phyloP scores from a whole-genome alignment of 2,113 vertebrate species.

The Macaca mulatta region DNA sequence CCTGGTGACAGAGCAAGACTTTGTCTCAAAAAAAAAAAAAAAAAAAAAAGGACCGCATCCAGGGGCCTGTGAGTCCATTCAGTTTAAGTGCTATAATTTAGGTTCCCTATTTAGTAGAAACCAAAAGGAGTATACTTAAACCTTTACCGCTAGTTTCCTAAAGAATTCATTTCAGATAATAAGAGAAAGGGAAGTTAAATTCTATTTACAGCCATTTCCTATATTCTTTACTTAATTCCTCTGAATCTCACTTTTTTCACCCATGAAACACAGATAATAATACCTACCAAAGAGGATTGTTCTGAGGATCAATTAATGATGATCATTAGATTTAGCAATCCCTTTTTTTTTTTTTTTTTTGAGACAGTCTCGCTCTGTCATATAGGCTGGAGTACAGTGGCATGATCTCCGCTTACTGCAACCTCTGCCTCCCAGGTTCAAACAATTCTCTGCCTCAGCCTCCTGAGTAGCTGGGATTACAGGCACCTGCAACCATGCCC shows the following conservation, averaged over 20 bases:
- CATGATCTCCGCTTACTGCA: too few species aligned
- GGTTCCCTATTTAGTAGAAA: conserved; percentile 16
- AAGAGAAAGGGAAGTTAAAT: not conserved
- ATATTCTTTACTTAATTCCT: conserved; percentile 32
- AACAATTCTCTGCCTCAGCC: not conserved
- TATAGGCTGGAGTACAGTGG: too few species aligned
- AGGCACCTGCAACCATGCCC: too few species aligned
- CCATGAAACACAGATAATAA: not conserved
- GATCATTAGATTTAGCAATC: not conserved
- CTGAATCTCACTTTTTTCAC: conserved; percentile 34
- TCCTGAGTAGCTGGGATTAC: too few species aligned
- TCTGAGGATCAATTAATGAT: not conserved
- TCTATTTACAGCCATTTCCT: not conserved
- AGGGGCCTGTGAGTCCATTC: not conserved
- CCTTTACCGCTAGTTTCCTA: not conserved
- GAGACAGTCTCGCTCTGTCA: not conserved
- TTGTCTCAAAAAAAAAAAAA: too few species aligned
- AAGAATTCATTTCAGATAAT: conserved; percentile 16
- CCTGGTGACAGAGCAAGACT: too few species aligned
- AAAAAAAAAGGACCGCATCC: not conserved
- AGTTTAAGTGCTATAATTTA: not conserved
- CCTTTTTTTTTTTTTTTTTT: not conserved
- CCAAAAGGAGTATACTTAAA: conserved; percentile 31
- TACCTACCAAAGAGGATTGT: not conserved
- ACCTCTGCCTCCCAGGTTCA: too few species aligned